Percentiles rank a stretch among this genome's conserved stretches.
Evolutionary conservation across 2,797 vertebrate species (phyloP).

Genomic region (Notolepis coatsorum): DNA sequence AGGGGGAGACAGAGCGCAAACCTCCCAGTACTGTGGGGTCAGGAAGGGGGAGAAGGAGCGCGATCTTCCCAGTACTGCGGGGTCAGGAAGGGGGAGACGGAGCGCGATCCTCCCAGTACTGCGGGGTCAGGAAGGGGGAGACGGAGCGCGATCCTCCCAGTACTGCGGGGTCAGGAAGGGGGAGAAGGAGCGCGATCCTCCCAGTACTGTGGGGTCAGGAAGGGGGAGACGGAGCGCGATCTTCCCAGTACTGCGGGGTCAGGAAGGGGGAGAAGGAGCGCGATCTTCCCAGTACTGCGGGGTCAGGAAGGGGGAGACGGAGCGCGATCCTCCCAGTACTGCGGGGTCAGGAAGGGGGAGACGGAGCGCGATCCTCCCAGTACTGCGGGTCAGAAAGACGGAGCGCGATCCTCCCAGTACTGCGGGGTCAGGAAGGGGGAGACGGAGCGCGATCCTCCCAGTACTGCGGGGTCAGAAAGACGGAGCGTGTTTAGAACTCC

Average conservation of each 20-base stretch:
- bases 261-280: constrained; percentile 11
- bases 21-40: no score
- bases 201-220: no score
- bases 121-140: constrained; percentile 64
- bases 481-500: constrained; percentile 86
- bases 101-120: constrained; percentile 86
- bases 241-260: no score
- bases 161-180: constrained; percentile 40
- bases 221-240: constrained; percentile 40
- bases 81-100: no score
- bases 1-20: constrained; percentile 38
- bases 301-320: neutral
- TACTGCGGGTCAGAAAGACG: constrained; percentile 13
- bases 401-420: no score
- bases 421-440: constrained; percentile 37
- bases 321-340: neutral
- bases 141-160: constrained; percentile 52
- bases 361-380: no score
- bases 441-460: constrained; percentile 48
- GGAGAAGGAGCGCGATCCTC: no score
- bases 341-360: constrained; percentile 39
- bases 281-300: no score
- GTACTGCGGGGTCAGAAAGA: constrained; percentile 31
- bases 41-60: constrained; percentile 11
- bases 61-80: no score